Percentiles rank a stretch among this genome's conserved stretches.
These are phyloP conservation scores for Rhinoraja longicauda DNA, from an alignment of 2,797 vertebrate species.

Conservation along the genomic window DNA sequence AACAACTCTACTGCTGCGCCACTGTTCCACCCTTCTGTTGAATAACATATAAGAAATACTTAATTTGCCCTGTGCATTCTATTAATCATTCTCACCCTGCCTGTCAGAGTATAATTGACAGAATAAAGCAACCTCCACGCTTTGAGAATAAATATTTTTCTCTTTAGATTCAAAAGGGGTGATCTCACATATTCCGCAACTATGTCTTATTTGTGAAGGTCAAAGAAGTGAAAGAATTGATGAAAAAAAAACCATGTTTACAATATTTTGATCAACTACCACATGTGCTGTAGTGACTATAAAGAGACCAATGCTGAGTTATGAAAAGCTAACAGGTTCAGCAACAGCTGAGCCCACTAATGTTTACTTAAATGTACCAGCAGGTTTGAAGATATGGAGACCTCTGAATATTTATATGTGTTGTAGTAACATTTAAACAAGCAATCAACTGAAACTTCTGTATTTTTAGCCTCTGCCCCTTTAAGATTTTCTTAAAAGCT, in stretches of 20 bases:
- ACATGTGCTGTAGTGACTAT: neutral
- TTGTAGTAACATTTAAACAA: neutral
- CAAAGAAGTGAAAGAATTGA: neutral
- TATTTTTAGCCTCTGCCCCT: neutral
- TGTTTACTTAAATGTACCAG: neutral
- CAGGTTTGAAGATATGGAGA: neutral
- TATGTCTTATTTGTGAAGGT: neutral
- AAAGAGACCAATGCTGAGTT: neutral
- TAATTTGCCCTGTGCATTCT: neutral
- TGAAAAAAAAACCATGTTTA: neutral
- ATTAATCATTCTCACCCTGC: neutral
- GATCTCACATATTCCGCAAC: neutral
- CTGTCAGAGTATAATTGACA: neutral
- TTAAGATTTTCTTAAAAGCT: neutral
- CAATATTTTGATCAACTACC: neutral
- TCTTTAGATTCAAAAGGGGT: neutral
- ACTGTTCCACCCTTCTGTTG: neutral
- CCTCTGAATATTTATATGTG: neutral
- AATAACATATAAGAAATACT: neutral
- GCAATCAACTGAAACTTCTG: neutral
- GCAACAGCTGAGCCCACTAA: neutral
- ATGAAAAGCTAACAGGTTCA: neutral
- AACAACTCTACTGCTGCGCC: too few species aligned
- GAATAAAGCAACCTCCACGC: neutral
- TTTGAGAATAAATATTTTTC: neutral